Base-by-base conservation (phyloP, 2,888 invertebrate species). In the Nesidiocoris tenuis region DNA sequence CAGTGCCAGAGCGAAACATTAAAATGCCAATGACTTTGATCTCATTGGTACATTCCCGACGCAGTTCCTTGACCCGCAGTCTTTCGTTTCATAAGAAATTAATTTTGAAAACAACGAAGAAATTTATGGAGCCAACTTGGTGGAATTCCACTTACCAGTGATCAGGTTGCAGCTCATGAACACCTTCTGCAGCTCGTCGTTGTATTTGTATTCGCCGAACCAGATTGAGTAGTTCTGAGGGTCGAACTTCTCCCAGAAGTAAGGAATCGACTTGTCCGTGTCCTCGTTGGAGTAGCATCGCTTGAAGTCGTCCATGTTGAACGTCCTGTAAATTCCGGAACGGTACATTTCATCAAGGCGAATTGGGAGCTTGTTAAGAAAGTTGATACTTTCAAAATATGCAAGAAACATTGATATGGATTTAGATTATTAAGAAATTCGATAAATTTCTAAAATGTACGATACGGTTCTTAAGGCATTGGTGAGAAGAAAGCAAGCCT, bases 81-180 rank as follows among this genome's bases (percentile, higher is more conserved):
- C n/a, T n/a, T n/a, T n/a, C n/a, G n/a, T n/a, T n/a, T n/a, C n/a
- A n/a, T n/a, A n/a, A n/a, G n/a, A n/a, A n/a, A n/a, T n/a, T n/a
- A n/a, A n/a, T n/a, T n/a, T n/a, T n/a, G n/a, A n/a, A n/a, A n/a
- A n/a, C n/a, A n/a, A n/a, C n/a, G n/a, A n/a, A n/a, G n/a, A n/a
- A n/a, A n/a, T n/a, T n/a, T n/a, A n/a, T n/a, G n/a, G n/a, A n/a
- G n/a, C n/a, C n/a, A n/a, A n/a, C n/a, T n/a, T n/a, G n/a, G n/a
- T n/a, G n/a, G n/a, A n/a, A n/a, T n/a, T n/a, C n/a, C 19, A 81
- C 84, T 81, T 82, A 91, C 92, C 95, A 79, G 93, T 89, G 83
- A 99, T 96, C 76, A 99, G 90, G 86, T 99, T 99, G 85, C 97
- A 96, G 84, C 95, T 96, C 98, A 98, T 98, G 87, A 97, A 98